These are phyloP conservation scores for Julus scandinavius DNA, from an alignment of 2,888 invertebrate species.

Conservation along the genomic window DNA sequence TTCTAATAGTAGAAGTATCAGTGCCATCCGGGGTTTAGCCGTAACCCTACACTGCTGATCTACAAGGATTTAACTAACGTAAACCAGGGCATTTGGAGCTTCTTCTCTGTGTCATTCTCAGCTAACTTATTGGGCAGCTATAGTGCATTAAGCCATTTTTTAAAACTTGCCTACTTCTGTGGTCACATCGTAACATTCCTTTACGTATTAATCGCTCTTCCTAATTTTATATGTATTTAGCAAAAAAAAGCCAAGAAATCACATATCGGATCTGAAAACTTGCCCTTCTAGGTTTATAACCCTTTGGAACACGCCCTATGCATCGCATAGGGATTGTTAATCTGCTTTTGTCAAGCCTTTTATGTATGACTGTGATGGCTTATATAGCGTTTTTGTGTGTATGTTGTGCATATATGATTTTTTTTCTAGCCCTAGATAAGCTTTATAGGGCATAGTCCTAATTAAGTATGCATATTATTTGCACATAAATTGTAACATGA, in stretches of 20 bases:
- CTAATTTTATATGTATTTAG: conserved; percentile 15
- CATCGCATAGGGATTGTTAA: neutral
- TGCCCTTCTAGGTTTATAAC: neutral
- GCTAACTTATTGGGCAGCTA: conserved; percentile 28
- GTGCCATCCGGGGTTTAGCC: conserved; percentile 4
- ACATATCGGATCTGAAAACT: conserved; percentile 3
- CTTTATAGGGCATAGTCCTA: neutral
- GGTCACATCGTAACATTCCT: conserved; percentile 25
- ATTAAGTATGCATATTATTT: neutral
- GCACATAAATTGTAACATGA: neutral
- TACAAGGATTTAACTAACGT: conserved; percentile 29
- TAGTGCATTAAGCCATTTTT: neutral
- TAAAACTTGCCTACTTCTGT: neutral
- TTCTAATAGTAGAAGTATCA: conserved; percentile 3
- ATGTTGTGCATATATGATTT: neutral
- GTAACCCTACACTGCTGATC: neutral
- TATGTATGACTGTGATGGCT: conserved; percentile 17
- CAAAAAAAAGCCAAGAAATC: neutral
- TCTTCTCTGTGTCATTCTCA: conserved; percentile 20
- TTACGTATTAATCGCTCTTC: neutral
- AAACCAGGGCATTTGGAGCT: conserved; percentile 25
- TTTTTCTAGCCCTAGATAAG: neutral
- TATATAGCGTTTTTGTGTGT: neutral
- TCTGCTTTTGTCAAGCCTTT: neutral
- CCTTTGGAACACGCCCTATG: neutral